A percentile compares a stretch with the other conserved stretches of the same genome.
phyloP scores from a whole-genome alignment of 1,140 invertebrate genomes.

The Philotrypesis tridentata region DNA sequence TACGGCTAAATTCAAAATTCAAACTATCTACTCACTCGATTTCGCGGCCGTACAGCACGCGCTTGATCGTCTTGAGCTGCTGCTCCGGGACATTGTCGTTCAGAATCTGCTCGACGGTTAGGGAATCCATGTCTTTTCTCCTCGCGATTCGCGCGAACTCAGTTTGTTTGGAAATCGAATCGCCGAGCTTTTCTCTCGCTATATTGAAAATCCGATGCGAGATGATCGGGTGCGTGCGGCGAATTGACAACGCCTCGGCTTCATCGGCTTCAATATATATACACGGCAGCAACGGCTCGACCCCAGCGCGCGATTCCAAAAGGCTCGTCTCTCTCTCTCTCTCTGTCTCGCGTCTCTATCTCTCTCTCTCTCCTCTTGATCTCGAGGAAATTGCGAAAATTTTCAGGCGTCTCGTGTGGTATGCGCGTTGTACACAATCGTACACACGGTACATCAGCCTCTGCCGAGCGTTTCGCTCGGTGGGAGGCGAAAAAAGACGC shows the following conservation, averaged over 20 bases:
- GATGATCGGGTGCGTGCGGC: background rate
- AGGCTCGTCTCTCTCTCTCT: background rate
- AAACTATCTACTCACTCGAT: constrained; percentile 76
- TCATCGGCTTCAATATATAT: background rate
- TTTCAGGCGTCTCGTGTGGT: background rate
- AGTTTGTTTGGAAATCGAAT: too few relatives aligned
- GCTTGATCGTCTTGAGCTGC: constrained; percentile 82
- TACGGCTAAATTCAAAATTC: background rate
- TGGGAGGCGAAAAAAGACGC: background rate
- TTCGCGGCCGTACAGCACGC: constrained; percentile 85
- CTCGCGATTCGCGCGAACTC: too few relatives aligned
- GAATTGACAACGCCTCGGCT: constrained; percentile 5
- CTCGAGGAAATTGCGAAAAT: background rate
- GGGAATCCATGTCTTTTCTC: constrained; percentile 65
- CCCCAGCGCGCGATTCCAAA: background rate
- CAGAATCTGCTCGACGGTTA: constrained; percentile 80
- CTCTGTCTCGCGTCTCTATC: background rate
- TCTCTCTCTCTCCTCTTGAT: too few relatives aligned
- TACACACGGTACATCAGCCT: background rate
- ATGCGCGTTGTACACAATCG: too few relatives aligned
- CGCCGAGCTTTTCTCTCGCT: too few relatives aligned
- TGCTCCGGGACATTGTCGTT: constrained; percentile 77
- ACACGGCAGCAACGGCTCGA: background rate
- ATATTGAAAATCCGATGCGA: constrained; percentile 14
- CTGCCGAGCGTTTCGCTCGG: background rate